Evolutionary conservation across 35 echinoderm and acorn worm species (phyloP).

Genomic region (Chiridota heheva): DNA sequence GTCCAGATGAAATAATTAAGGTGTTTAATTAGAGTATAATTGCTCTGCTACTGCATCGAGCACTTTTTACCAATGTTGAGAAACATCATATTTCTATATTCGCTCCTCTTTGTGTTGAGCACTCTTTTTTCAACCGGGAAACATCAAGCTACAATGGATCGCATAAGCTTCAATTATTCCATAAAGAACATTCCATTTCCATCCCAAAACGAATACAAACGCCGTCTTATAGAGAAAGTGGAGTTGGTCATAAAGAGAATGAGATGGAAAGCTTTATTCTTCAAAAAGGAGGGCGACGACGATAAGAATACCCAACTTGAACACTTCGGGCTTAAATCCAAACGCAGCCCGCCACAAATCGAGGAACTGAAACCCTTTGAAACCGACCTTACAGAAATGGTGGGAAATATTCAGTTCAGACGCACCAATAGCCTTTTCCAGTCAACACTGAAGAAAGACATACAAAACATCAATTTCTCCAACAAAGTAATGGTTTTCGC

Average conservation of each 20-base stretch:
- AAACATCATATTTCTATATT: no score
- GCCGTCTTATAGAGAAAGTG: slow-evolving; percentile 17
- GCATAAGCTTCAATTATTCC: slow-evolving; percentile 28
- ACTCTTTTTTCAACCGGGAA: slow-evolving; percentile 23
- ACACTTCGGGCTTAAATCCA: slow-evolving; percentile 10
- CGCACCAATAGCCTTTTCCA: no score
- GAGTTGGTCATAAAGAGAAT: slow-evolving; percentile 8
- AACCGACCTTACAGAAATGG: slow-evolving; percentile 5
- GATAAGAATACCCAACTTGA: neutral
- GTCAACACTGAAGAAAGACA: no score
- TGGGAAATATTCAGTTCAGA: slow-evolving; percentile 12
- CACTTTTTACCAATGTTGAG: no score
- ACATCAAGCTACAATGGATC: slow-evolving; percentile 14
- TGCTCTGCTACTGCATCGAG: no score
- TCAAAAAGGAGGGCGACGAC: neutral
- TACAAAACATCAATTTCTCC: no score
- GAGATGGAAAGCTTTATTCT: slow-evolving; percentile 44
- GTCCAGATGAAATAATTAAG: no score
- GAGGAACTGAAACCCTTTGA: slow-evolving; percentile 7
- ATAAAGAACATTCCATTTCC: slow-evolving; percentile 30
- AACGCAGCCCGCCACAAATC: slow-evolving; percentile 15
- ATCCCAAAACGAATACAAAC: slow-evolving; percentile 8
- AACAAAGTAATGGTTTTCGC: no score
- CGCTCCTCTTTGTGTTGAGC: slow-evolving; percentile 27
- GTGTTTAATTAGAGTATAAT: no score